Evolutionary conservation across 2,888 invertebrate genomes (phyloP).

Genomic region (Terebella lapidaria): DNA sequence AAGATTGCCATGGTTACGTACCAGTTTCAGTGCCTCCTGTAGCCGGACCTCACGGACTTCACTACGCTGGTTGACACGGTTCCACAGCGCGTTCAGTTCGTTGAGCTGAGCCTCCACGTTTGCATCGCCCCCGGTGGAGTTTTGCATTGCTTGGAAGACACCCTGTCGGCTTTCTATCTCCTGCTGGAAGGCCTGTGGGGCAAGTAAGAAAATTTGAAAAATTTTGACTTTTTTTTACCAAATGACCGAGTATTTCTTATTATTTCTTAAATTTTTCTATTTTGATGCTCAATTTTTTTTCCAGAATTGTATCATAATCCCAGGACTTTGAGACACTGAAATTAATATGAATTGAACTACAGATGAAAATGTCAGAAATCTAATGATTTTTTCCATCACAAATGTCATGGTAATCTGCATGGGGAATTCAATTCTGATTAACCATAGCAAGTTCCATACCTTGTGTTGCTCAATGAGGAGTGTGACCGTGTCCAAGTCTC

Average conservation of each 20-base stretch:
- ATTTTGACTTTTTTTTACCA: neutral
- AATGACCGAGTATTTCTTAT: neutral
- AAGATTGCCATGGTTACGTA: too few relatives aligned
- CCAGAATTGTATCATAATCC: too few relatives aligned
- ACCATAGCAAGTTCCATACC: too few relatives aligned
- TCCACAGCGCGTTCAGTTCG: slow-evolving; percentile 45
- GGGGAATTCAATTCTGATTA: too few relatives aligned
- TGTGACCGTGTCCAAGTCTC: slow-evolving; percentile 51
- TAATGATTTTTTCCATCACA: too few relatives aligned
- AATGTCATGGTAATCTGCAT: too few relatives aligned
- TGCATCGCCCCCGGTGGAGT: slow-evolving; percentile 36
- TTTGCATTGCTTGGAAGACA: slow-evolving; percentile 40
- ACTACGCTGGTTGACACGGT: slow-evolving; percentile 41
- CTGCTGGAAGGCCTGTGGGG: slow-evolving; percentile 43
- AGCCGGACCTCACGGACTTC: slow-evolving; percentile 42
- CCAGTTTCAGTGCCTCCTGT: slow-evolving; percentile 46
- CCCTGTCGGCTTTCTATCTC: slow-evolving; percentile 34
- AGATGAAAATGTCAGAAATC: too few relatives aligned
- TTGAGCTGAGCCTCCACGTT: slow-evolving; percentile 33
- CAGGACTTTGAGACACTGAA: too few relatives aligned
- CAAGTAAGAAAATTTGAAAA: neutral
- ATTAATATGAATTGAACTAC: too few relatives aligned
- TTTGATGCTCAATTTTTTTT: slow-evolving; percentile 52
- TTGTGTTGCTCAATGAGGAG: slow-evolving; percentile 52
- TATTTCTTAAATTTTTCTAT: slow-evolving; percentile 31